These are phyloP conservation scores for Rotaria sp. DNA, from an alignment of 2,888 invertebrate genomes.

Conservation along the genomic window DNA sequence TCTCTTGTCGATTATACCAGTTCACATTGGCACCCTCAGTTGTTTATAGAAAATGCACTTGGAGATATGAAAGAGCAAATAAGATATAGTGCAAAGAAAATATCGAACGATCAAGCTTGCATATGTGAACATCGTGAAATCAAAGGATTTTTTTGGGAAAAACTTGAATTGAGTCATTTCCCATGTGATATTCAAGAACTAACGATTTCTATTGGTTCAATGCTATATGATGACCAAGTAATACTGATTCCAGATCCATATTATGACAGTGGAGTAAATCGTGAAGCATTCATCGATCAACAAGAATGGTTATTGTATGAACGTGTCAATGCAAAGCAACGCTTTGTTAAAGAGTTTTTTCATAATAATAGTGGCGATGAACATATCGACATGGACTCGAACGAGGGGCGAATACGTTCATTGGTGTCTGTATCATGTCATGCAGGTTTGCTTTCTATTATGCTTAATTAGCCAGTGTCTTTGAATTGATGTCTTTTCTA, in stretches of 20 bases:
- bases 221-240: neutral
- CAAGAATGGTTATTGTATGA: constrained; percentile 10
- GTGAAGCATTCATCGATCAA: neutral
- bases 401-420: neutral
- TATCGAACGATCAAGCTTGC: neutral
- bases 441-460: neutral
- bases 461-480: neutral
- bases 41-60: neutral
- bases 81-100: neutral
- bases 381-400: neutral
- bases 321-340: neutral
- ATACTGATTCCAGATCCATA: neutral
- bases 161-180: neutral
- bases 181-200: neutral
- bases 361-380: neutral
- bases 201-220: neutral
- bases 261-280: neutral
- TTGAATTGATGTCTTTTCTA: neutral
- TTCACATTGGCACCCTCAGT: neutral
- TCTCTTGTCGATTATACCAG: neutral
- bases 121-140: neutral
- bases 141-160: constrained; percentile 3
- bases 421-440: neutral
- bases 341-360: neutral
- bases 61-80: neutral